Conservation (phyloP, 2,888 invertebrate genomes). For the Lepidocyrtinus sp. region DNA sequence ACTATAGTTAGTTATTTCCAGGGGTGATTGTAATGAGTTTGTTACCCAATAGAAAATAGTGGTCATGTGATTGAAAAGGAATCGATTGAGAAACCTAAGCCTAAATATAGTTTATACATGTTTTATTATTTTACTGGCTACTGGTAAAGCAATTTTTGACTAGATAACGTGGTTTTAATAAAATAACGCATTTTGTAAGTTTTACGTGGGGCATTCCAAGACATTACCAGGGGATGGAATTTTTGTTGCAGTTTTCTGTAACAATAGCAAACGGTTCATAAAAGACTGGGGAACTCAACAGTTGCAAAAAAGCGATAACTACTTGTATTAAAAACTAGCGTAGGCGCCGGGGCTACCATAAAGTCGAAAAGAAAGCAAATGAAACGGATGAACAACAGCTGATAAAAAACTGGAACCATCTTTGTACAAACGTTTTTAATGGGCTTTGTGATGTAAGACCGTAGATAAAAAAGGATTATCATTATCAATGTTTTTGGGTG, state of each 20-base stretch:
- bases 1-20: background rate
- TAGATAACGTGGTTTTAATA: too few relatives aligned
- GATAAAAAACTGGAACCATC: constrained; percentile 25
- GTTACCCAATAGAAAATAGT: background rate
- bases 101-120: too few relatives aligned
- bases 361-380: constrained; percentile 53
- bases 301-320: constrained; percentile 5
- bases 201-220: background rate
- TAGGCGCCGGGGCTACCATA: constrained; percentile 56
- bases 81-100: too few relatives aligned
- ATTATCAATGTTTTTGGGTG: constrained; percentile 15
- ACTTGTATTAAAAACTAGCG: constrained; percentile 31
- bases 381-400: constrained; percentile 29
- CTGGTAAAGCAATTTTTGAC: too few relatives aligned
- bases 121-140: too few relatives aligned
- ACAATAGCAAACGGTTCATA: background rate
- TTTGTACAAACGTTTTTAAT: too few relatives aligned
- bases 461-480: constrained; percentile 52
- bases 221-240: background rate
- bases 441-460: background rate
- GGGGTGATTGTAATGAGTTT: background rate
- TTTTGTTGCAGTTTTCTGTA: background rate
- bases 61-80: too few relatives aligned
- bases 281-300: background rate
- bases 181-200: too few relatives aligned